These are phyloP conservation scores for Acleris emargana DNA, from an alignment of 2,888 invertebrate genomes.

Conservation along the genomic window DNA sequence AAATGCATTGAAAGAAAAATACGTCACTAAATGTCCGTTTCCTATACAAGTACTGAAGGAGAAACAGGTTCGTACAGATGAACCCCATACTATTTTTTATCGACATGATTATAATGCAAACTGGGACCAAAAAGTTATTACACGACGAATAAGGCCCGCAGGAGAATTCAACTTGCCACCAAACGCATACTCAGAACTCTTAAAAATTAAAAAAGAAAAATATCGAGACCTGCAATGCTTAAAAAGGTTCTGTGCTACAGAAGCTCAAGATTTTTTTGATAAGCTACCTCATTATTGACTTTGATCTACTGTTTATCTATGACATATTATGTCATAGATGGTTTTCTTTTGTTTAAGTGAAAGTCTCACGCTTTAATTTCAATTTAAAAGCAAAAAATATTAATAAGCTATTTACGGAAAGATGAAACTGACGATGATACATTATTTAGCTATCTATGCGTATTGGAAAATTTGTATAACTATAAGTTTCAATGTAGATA, in stretches of 20 bases:
- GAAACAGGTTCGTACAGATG: no score
- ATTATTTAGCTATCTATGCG: no score
- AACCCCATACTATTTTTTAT: no score
- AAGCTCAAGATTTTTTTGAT: constrained; percentile 5
- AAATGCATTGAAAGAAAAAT: background rate
- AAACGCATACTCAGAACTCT: background rate
- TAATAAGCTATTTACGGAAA: no score
- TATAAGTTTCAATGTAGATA: no score
- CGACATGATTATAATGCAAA: no score
- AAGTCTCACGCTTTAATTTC: background rate
- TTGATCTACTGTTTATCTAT: background rate
- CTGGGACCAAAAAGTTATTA: no score
- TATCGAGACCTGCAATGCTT: constrained; percentile 12
- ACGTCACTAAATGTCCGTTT: background rate
- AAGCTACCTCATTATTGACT: constrained; percentile 14
- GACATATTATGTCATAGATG: background rate
- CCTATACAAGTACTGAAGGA: no score
- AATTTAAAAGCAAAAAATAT: no score
- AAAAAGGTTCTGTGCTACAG: constrained; percentile 11
- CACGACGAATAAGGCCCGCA: no score
- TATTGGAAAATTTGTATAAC: no score
- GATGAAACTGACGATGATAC: no score
- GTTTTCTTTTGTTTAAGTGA: constrained; percentile 17
- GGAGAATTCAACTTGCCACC: background rate
- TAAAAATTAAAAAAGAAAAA: constrained; percentile 11